These are phyloP conservation scores for Drosophila pseudoananassae DNA, from an alignment of 1,140 invertebrate genomes.

Conservation along the genomic window DNA sequence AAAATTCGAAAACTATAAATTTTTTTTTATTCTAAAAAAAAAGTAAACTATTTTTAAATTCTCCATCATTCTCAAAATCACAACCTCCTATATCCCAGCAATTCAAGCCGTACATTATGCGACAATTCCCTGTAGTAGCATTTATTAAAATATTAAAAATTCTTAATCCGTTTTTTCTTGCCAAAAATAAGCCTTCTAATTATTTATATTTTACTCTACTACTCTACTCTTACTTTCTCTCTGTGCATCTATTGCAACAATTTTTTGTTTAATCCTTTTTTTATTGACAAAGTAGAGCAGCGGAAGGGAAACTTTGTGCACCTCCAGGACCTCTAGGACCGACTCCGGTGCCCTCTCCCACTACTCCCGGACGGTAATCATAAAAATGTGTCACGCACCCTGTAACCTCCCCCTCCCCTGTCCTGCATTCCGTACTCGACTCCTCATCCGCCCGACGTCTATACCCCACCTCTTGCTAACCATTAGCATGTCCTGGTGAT, in stretches of 20 bases:
- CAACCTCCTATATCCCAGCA: too few species aligned
- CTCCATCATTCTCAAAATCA: too few species aligned
- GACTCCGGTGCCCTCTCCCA: neutral
- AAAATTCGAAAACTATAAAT: too few species aligned
- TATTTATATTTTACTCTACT: neutral
- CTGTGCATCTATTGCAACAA: neutral
- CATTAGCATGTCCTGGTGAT: slow-evolving; percentile 38
- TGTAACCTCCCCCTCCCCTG: neutral
- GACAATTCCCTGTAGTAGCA: too few species aligned
- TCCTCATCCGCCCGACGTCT: neutral
- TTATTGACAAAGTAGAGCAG: slow-evolving; percentile 64
- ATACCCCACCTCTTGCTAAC: neutral
- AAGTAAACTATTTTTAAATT: too few species aligned
- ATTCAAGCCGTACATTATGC: too few species aligned
- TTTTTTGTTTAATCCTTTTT: slow-evolving; percentile 13
- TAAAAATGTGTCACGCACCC: slow-evolving; percentile 64
- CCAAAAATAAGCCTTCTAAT: too few species aligned
- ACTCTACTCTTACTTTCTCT: neutral
- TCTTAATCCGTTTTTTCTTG: too few species aligned
- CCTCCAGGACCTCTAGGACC: slow-evolving; percentile 9
- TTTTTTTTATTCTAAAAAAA: too few species aligned
- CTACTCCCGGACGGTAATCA: slow-evolving; percentile 30
- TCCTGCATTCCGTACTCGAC: neutral
- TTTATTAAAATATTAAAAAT: too few species aligned
- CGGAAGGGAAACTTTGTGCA: slow-evolving; percentile 35